Base-by-base conservation (phyloP, 92 coral and sea anemone genomes). In the Chrysogorgia sp. region DNA sequence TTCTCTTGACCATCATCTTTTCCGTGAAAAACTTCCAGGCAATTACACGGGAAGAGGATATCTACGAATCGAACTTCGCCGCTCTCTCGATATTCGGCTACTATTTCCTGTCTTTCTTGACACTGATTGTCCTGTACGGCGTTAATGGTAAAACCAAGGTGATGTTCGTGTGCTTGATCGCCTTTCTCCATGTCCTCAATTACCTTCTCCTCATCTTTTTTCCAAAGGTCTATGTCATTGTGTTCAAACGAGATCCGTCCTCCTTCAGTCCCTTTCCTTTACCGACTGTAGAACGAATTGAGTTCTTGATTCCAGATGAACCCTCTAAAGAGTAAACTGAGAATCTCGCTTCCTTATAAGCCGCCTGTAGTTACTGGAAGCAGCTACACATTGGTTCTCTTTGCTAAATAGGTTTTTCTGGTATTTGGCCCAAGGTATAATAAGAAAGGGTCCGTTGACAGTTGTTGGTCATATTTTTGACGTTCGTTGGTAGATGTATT, bases 151-250 rank as follows among this genome's bases (percentile, higher is more conserved):
- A 96, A 64, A 88, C 77, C 7, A 96, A 96, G 89, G 78, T 96
- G 4, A 82, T 92, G 52, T 21, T 72, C 1, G 32, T 72, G 19
- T 72, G 65, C 34, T 86, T 86, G 41, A 80, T 96, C 28, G 90
- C 91, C 35, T 82, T 96, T 52, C 65, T 91, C 26, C 84, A 81
- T 52, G 88, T 90, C 15, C 66, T 89, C 71, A 89, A 96, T 60
- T 76, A 84, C 64, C 86, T 96, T 8, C 86, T 62, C 25, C 88
- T 90, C 21, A 63, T 96, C 59, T 96, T 91, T 67, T 64, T 96
- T 48, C 99, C 99, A 0, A 96, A 96, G 76, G 87, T 96, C 89
- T 96, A 92, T 40, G 85, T 96, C 49, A 84, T 90, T 49, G 90
- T 91, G 22, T 96, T 96, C 45, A 88, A 90, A 52, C 97, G 97